Conservation (phyloP, 2,888 invertebrate genomes). For the Scaptomyza parva region DNA sequence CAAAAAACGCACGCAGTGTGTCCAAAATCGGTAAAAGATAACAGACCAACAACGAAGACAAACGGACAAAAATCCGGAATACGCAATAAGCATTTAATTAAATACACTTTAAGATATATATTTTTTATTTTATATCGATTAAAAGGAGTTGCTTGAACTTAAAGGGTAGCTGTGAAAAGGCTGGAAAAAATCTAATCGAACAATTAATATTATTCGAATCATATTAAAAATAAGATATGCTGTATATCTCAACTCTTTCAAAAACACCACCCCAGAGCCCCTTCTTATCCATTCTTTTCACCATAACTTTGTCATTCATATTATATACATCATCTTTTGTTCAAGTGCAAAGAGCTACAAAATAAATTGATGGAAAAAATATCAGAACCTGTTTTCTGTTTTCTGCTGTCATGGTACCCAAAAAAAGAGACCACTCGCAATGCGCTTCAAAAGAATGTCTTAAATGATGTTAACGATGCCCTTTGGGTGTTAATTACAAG, state of each 20-base stretch:
- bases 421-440: constrained; percentile 52
- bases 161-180: constrained; percentile 2
- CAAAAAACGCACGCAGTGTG: constrained; percentile 16
- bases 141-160: constrained; percentile 14
- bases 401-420: constrained; percentile 44
- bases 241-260: too few species aligned
- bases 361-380: constrained; percentile 16
- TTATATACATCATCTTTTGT: constrained; percentile 40
- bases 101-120: constrained; percentile 59
- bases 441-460: constrained; percentile 50
- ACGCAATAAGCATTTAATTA: constrained; percentile 63
- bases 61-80: not conserved
- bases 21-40: constrained; percentile 25
- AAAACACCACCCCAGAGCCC: constrained; percentile 25
- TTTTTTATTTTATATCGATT: constrained; percentile 30
- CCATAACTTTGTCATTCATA: constrained; percentile 39
- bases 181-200: not conserved
- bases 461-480: constrained; percentile 80
- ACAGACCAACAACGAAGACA: constrained; percentile 18
- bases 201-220: too few species aligned
- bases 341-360: constrained; percentile 40
- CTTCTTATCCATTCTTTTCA: constrained; percentile 20
- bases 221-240: too few species aligned
- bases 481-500: constrained; percentile 80
- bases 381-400: constrained; percentile 57